These are phyloP conservation scores for Cochlearius cochlearius DNA, from an alignment of 2,113 vertebrate genomes.

Conservation along the genomic window DNA sequence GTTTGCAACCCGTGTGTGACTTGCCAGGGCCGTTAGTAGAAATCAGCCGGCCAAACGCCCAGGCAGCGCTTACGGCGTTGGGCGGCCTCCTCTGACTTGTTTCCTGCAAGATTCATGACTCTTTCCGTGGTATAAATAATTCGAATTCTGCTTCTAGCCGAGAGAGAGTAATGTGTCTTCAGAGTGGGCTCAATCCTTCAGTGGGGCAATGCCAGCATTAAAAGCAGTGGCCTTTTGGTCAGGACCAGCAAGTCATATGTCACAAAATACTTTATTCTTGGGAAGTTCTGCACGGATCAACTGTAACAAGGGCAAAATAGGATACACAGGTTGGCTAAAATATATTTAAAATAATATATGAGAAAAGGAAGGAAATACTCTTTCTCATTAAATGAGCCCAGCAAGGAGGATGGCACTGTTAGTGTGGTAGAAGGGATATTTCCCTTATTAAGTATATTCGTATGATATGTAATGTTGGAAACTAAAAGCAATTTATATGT, in stretches of 20 bases:
- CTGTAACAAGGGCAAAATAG: background rate
- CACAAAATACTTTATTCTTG: background rate
- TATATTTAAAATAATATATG: background rate
- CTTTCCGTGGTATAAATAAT: background rate
- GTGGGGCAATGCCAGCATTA: background rate
- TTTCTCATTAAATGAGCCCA: background rate
- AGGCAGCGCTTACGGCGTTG: background rate
- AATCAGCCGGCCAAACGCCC: background rate
- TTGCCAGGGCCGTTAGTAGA: background rate
- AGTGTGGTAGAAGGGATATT: background rate
- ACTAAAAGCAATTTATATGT: slow-evolving; percentile 47
- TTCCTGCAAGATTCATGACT: background rate
- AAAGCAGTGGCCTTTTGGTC: background rate
- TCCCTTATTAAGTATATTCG: slow-evolving; percentile 33
- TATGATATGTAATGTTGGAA: slow-evolving; percentile 11
- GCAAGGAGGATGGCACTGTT: background rate
- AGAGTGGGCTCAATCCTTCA: background rate
- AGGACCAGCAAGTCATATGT: background rate
- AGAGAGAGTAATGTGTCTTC: background rate
- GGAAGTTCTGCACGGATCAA: background rate
- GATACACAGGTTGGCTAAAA: background rate
- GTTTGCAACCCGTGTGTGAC: background rate
- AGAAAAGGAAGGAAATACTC: background rate
- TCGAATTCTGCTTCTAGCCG: background rate
- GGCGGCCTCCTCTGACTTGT: background rate